Evolutionary conservation across 1,140 invertebrate genomes (phyloP), one percentile per base, ranked within the genome.

Genomic region (Caenorhabditis brenneri): DNA sequence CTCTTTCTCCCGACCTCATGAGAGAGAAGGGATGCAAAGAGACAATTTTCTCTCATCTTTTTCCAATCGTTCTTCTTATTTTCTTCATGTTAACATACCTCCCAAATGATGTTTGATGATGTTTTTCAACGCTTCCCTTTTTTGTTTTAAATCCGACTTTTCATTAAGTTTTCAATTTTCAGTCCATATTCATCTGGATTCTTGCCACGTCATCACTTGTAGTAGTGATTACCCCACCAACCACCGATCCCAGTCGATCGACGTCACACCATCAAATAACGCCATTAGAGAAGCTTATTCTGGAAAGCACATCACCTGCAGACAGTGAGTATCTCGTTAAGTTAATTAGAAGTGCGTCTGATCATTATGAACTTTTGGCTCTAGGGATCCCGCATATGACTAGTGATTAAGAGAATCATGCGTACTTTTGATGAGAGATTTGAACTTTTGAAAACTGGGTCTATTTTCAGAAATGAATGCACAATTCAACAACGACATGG

Each of bases 141-240:
- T 74, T 6, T 9, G 9, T 33, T 24, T 24, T 12, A 3, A 2
- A 36, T 24, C 36, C 4, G 1, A 15, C 5, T 42, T 74, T 31
- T 12, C 31, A 65, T n/a, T n/a, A 36, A 1, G 0, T 24, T 5
- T 22, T 22, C 7, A 2, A 7, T 74, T 74, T 74, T 74, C 65
- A 74, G 65, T 74, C 65, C n/a, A 24, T 74, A 42, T 31, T 74
- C 65, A 74, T 74, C 36, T 74, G 65, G 65, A 74, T 74, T 19
- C 36, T 74, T 39, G 65, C 65, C 2, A 74, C 65, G n/a, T 74
- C 65, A 24, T 74, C 65, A 27, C 65, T 74, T n/a, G n/a, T 74
- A 36, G 33, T 74, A n/a, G 65, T 74, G 65, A 22, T 46, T 29
- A 39, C 36, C 15, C 36, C 65, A 9, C 65, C n/a, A 42, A 36